Base-by-base conservation (phyloP, 2,888 invertebrate species). In the Allophyes oxyacanthae region DNA sequence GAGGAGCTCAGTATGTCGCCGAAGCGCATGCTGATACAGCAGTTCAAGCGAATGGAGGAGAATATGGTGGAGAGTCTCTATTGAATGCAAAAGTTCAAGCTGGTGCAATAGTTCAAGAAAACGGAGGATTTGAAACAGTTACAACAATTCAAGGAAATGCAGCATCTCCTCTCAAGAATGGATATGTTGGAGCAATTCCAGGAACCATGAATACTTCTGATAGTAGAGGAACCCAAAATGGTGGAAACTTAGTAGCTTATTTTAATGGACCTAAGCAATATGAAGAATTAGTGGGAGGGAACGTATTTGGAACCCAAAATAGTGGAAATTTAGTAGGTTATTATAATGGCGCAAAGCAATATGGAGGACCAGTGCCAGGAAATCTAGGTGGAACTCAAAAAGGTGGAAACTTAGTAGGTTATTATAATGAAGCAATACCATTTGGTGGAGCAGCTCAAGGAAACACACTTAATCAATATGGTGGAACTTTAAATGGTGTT, bases 31-130 rank as follows among this genome's bases (percentile, higher is more conserved):
- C 20, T 9, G 11, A 44, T 11, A 11, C n/a, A 11, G 4, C n/a
- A 20, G n/a, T 11, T 44, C n/a, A 44, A 33, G 7, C 15, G 8
- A 44, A 33, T 33, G n/a, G n/a, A 30, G 30, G 6, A 36, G 36
- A 36, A 36, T 8, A 36, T 2, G 8, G 8, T 7, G 9, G 8
- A 36, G 36, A 2, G 2, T 36, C 14, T 36, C 8, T 20, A 44
- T 33, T 32, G n/a, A 20, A 20, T n/a, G n/a, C 5, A 11, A 9
- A 30, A 28, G 5, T 14, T 0, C 13, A 41, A 3, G 26, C 11
- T 41, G 11, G 10, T 14, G 8, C 13, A 13, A 0, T 6, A 3
- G 7, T 6, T 9, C 15, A 32, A 15, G 8, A 8, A 20, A 20
- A 33, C 11, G 20, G 5, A 25, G 20, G 20, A 20, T 20, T 20